These are phyloP conservation scores for Brachystomella parvula DNA, from an alignment of 1,140 invertebrate species.

Conservation along the genomic window DNA sequence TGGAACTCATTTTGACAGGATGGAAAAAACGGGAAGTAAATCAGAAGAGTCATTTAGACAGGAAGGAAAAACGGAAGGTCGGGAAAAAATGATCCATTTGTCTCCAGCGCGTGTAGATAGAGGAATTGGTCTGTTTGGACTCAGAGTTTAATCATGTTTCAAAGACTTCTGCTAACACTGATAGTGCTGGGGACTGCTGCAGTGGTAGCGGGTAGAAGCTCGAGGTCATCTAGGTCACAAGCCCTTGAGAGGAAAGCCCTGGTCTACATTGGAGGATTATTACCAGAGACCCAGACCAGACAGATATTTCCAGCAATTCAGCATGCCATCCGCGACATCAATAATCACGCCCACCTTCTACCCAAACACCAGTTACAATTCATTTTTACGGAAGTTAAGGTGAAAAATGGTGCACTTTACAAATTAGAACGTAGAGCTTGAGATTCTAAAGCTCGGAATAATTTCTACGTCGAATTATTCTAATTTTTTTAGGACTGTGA, in stretches of 20 bases:
- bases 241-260: not conserved
- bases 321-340: not conserved
- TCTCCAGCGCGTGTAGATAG: too few relatives aligned
- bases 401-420: not conserved
- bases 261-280: not conserved
- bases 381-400: constrained; percentile 2
- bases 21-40: too few relatives aligned
- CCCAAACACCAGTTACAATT: not conserved
- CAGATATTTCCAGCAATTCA: not conserved
- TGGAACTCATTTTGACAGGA: too few relatives aligned
- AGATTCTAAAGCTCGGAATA: too few relatives aligned
- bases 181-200: too few relatives aligned
- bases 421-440: not conserved
- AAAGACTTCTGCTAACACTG: too few relatives aligned
- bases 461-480: not conserved
- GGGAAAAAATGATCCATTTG: too few relatives aligned
- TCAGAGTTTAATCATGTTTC: too few relatives aligned
- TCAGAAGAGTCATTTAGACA: too few relatives aligned
- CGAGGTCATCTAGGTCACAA: not conserved
- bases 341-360: not conserved
- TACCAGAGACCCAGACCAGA: not conserved
- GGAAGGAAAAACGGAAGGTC: too few relatives aligned
- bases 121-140: too few relatives aligned
- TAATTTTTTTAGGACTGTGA: not conserved
- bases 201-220: too few relatives aligned